Conservation (phyloP, 2,113 vertebrate genomes). For the Varanus salvator region DNA sequence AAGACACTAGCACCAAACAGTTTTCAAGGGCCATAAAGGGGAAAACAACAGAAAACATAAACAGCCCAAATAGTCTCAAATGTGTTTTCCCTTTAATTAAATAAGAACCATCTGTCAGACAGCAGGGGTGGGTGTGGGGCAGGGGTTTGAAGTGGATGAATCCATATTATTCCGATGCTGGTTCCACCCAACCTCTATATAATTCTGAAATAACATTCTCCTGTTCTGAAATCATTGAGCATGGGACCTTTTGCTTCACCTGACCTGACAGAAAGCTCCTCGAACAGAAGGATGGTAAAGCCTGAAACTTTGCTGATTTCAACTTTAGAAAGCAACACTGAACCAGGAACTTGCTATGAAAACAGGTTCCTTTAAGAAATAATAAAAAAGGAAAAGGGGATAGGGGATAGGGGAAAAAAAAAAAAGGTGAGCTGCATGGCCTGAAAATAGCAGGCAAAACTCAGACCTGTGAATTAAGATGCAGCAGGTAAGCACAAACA, state of each 20-base stretch:
- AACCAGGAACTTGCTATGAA: background rate
- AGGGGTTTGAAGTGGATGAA: conserved; percentile 70
- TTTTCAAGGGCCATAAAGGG: conserved; percentile 76
- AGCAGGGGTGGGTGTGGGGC: conserved; percentile 68
- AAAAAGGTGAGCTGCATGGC: background rate
- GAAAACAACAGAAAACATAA: conserved; percentile 77
- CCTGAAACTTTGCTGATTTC: background rate
- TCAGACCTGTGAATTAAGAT: background rate
- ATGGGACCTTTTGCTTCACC: conserved; percentile 28
- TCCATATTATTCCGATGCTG: conserved; percentile 67
- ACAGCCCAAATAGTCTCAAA: conserved; percentile 78
- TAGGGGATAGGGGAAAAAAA: too few species aligned
- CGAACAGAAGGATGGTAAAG: background rate
- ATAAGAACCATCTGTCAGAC: conserved; percentile 82
- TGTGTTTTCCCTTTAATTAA: conserved; percentile 79
- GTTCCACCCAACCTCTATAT: conserved; percentile 67
- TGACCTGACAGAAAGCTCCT: background rate
- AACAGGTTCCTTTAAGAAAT: background rate
- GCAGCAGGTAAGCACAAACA: background rate
- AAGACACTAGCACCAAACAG: conserved; percentile 71
- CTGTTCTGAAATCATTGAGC: conserved; percentile 65
- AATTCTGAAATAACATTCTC: conserved; percentile 69
- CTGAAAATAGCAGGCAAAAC: background rate
- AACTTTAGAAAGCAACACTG: background rate
- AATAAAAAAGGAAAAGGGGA: background rate